These are phyloP conservation scores for Sebastes hopkinsi DNA, from an alignment of 2,797 vertebrate species.

Conservation along the genomic window DNA sequence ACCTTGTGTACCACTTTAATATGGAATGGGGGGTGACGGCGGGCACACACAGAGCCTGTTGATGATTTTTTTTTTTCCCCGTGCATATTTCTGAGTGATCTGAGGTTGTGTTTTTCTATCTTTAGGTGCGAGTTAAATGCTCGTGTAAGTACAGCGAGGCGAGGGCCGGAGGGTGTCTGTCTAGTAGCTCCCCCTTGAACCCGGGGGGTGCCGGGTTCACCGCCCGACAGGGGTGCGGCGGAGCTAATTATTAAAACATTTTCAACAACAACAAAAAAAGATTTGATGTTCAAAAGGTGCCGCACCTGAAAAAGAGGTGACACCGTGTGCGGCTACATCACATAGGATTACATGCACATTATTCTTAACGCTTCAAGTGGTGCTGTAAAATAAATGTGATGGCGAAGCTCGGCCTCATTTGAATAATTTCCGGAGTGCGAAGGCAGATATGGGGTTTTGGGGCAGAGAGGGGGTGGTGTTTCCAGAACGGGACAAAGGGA, in stretches of 20 bases:
- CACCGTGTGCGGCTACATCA: constrained; percentile 53
- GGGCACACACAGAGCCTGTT: constrained; percentile 55
- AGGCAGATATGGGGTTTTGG: constrained; percentile 49
- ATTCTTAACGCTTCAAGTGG: constrained; percentile 70
- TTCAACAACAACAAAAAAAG: constrained; percentile 11
- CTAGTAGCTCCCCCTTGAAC: constrained; percentile 44
- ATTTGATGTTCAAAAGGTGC: constrained; percentile 75
- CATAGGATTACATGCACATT: constrained; percentile 71
- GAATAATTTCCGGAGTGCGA: constrained; percentile 73
- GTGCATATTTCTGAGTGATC: constrained; percentile 57
- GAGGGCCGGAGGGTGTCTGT: constrained; percentile 46
- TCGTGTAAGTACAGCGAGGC: constrained; percentile 51
- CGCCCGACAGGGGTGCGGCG: constrained; percentile 41
- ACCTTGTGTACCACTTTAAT: constrained; percentile 66
- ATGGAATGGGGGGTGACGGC: constrained; percentile 44
- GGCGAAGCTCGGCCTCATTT: constrained; percentile 63
- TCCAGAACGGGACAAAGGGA: constrained; percentile 45
- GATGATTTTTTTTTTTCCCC: constrained; percentile 50
- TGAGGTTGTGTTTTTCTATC: constrained; percentile 43
- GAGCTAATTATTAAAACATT: constrained; percentile 69
- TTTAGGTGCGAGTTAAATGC: constrained; percentile 58
- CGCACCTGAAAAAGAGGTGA: constrained; percentile 69
- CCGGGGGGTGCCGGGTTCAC: constrained; percentile 26
- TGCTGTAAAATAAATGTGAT: constrained; percentile 70
- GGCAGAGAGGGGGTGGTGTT: constrained; percentile 35